These are phyloP conservation scores for Aproaerema taeniolella DNA, from an alignment of 2,888 invertebrate genomes.

Conservation along the genomic window DNA sequence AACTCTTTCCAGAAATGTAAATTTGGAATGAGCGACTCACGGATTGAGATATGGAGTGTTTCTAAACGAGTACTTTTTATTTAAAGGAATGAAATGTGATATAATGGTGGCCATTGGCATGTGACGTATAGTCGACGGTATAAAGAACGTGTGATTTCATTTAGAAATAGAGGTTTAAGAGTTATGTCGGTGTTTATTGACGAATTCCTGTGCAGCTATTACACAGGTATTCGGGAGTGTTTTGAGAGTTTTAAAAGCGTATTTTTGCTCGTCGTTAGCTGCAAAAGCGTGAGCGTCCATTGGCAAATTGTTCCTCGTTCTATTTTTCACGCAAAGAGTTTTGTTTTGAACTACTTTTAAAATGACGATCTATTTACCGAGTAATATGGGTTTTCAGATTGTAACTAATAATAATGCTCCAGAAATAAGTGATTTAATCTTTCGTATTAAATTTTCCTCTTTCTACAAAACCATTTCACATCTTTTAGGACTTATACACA, in stretches of 20 bases:
- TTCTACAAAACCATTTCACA: no score
- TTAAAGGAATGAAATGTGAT: conserved; percentile 63
- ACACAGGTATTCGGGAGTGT: conserved; percentile 31
- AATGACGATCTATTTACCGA: not conserved
- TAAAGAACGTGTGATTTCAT: conserved; percentile 23
- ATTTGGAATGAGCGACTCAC: conserved; percentile 55
- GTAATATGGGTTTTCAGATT: no score
- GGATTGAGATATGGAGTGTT: conserved; percentile 65
- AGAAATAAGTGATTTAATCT: no score
- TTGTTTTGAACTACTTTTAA: conserved; percentile 28
- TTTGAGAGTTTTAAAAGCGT: conserved; percentile 41
- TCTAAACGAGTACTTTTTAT: conserved; percentile 55
- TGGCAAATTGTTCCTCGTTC: conserved; percentile 56
- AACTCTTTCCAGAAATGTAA: conserved; percentile 71
- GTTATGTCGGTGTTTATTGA: conserved; percentile 7
- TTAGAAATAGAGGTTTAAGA: conserved; percentile 10
- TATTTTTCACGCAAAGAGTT: conserved; percentile 36
- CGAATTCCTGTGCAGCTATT: conserved; percentile 25
- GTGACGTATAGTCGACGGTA: conserved; percentile 45
- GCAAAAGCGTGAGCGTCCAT: conserved; percentile 56
- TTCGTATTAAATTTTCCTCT: no score
- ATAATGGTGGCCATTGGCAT: conserved; percentile 43
- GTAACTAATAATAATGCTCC: no score
- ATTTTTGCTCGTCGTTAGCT: conserved; percentile 29
- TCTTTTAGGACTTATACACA: no score